Percentiles rank a stretch among this genome's conserved stretches.
Conservation (phyloP, 2,797 vertebrate species). For the Austrolebias charrua region DNA sequence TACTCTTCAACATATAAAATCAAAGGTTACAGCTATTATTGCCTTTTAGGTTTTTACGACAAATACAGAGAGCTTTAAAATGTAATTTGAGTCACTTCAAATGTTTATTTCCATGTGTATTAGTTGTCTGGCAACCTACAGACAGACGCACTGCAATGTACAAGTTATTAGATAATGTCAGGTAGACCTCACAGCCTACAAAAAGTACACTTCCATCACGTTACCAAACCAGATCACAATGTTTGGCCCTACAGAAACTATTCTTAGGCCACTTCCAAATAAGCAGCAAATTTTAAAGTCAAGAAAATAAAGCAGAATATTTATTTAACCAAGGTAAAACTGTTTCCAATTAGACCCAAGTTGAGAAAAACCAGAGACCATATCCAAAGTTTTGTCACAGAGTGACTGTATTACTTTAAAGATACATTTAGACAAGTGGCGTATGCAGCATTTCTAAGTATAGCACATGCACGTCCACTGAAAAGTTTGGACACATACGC, state of each 20-base stretch:
- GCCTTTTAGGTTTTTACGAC: neutral
- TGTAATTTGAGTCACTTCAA: conserved; percentile 4
- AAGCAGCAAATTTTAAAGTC: neutral
- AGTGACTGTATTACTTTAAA: neutral
- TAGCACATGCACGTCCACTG: neutral
- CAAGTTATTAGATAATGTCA: too few species aligned
- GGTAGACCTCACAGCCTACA: too few species aligned
- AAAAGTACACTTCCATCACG: too few species aligned
- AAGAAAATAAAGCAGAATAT: neutral
- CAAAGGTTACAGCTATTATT: conserved; percentile 2
- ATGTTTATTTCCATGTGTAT: neutral
- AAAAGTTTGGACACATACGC: neutral
- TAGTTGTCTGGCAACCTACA: too few species aligned
- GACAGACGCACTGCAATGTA: too few species aligned
- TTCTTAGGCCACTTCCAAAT: neutral
- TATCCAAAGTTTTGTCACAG: too few species aligned
- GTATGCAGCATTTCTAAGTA: neutral
- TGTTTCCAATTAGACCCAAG: neutral
- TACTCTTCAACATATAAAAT: neutral
- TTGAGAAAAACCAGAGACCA: neutral
- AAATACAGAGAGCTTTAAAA: neutral
- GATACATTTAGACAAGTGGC: neutral
- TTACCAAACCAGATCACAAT: neutral
- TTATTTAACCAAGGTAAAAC: neutral
- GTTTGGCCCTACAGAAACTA: neutral